phyloP scores from a whole-genome alignment of 2,113 vertebrate genomes.

The Sinocyclocheilus anshuiensis region DNA sequence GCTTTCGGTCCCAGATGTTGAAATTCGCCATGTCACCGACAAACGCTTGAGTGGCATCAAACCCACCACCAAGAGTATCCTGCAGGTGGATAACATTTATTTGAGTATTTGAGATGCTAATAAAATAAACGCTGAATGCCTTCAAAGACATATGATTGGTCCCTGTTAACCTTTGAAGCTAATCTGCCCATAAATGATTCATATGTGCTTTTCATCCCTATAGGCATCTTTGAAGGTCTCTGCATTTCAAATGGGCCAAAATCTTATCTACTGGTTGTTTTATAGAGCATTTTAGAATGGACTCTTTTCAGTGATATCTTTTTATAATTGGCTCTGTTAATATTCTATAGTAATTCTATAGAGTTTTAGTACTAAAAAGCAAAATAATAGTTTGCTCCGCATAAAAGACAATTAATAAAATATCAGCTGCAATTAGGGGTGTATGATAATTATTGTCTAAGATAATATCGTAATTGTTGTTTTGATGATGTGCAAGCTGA shows the following conservation, averaged over 20 bases:
- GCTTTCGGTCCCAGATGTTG: slow-evolving; percentile 96
- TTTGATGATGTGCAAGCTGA: too few relatives aligned
- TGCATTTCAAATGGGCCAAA: neutral
- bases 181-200: slow-evolving; percentile 43
- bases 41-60: slow-evolving; percentile 97
- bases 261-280: neutral
- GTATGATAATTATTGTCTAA: too few relatives aligned
- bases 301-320: neutral
- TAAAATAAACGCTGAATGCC: slow-evolving; percentile 7
- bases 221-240: slow-evolving; percentile 16
- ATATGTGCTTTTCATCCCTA: slow-evolving; percentile 25
- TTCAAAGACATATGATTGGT: slow-evolving; percentile 14
- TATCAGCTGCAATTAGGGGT: neutral
- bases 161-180: slow-evolving; percentile 41
- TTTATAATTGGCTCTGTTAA: neutral
- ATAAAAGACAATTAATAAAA: neutral
- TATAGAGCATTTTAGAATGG: neutral
- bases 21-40: slow-evolving; percentile 95
- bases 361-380: neutral
- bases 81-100: slow-evolving; percentile 61
- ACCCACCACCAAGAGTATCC: slow-evolving; percentile 94
- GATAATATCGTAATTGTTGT: too few relatives aligned
- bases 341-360: neutral
- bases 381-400: neutral
- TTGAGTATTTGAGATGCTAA: slow-evolving; percentile 32